A percentile compares a stretch with the other conserved stretches of the same genome.
Conservation (phyloP, 1,140 invertebrate genomes). For the Habropoda laboriosa region DNA sequence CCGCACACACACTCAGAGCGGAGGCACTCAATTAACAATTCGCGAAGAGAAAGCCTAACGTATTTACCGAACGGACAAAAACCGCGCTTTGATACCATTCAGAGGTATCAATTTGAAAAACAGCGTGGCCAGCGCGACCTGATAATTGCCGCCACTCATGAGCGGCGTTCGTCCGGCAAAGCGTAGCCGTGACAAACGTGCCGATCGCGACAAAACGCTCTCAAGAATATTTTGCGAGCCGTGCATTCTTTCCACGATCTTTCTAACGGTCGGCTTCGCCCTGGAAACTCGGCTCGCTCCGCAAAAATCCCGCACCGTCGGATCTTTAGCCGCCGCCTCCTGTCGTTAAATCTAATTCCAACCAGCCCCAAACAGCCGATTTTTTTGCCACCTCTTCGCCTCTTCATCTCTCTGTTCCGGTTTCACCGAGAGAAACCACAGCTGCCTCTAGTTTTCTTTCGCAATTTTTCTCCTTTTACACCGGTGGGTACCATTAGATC, state of each 20-base stretch:
- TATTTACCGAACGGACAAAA: not conserved
- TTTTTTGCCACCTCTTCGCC: not conserved
- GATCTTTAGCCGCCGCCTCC: not conserved
- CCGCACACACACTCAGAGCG: no score
- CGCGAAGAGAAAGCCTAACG: not conserved
- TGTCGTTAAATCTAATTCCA: not conserved
- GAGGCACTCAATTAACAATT: not conserved
- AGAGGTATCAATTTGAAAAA: constrained; percentile 1
- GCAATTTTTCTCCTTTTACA: not conserved
- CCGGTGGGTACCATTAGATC: not conserved
- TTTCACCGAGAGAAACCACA: not conserved
- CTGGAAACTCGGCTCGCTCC: not conserved
- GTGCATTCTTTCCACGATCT: constrained; percentile 17
- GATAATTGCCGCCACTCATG: not conserved
- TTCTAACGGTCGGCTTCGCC: constrained; percentile 39
- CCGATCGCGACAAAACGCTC: constrained; percentile 22
- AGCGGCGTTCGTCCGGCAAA: not conserved
- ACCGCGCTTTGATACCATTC: not conserved
- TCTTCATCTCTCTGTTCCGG: not conserved
- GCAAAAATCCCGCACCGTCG: constrained; percentile 11
- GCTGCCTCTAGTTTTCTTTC: no score
- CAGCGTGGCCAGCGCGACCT: not conserved
- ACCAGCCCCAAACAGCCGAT: not conserved
- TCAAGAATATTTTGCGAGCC: constrained; percentile 11
- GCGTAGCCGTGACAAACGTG: constrained; percentile 22